Evolutionary conservation across 2,113 vertebrate species (phyloP).

Genomic region (Rhabdornis inornatus): DNA sequence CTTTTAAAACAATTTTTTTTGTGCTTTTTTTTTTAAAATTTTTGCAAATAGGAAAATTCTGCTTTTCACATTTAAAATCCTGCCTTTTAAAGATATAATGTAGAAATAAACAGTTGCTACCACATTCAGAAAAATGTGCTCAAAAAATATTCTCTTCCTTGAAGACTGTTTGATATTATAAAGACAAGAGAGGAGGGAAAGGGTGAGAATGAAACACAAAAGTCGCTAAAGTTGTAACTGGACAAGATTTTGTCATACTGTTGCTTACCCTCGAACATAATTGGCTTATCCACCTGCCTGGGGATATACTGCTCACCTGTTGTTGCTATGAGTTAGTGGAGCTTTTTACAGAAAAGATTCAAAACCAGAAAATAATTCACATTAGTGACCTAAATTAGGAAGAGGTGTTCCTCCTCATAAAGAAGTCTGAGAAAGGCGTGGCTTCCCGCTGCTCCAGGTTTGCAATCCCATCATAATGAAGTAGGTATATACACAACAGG

Average conservation of each 20-base stretch:
- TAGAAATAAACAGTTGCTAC: background rate
- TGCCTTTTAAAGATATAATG: background rate
- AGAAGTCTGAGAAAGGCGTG: background rate
- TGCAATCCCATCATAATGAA: background rate
- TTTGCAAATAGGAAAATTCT: background rate
- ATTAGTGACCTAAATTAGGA: background rate
- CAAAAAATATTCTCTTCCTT: background rate
- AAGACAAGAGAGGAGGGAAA: background rate
- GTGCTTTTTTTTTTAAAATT: rapidly evolving
- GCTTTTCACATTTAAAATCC: background rate
- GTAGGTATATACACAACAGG: background rate
- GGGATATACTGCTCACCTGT: background rate
- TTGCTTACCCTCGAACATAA: background rate
- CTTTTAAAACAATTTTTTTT: background rate
- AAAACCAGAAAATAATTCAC: background rate
- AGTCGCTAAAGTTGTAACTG: background rate
- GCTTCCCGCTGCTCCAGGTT: background rate
- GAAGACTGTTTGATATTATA: background rate
- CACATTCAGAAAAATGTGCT: background rate
- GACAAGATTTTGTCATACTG: background rate
- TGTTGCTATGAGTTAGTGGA: background rate
- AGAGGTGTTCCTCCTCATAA: background rate
- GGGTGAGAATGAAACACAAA: background rate
- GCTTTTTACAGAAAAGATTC: background rate
- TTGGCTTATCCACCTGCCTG: background rate